A percentile compares a stretch with the other conserved stretches of the same genome.
Evolutionary conservation across 2,797 vertebrate species (phyloP).

Genomic region (Pampus argenteus): DNA sequence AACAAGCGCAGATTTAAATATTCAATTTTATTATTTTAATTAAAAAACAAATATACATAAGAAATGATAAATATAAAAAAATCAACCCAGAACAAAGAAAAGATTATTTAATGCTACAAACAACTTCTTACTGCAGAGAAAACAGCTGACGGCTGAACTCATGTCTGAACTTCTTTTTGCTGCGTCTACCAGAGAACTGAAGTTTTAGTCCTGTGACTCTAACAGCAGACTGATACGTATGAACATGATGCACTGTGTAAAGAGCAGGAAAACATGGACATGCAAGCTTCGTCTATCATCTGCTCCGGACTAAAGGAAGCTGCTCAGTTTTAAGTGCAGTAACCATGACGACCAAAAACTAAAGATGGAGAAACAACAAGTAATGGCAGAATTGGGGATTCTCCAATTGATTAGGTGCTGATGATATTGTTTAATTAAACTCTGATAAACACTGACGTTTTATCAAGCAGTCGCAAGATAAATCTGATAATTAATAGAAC

Average conservation of each 20-base stretch:
- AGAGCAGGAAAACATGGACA: constrained; percentile 53
- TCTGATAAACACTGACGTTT: background rate
- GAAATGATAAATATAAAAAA: constrained; percentile 89
- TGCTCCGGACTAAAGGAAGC: constrained; percentile 17
- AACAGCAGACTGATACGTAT: constrained; percentile 58
- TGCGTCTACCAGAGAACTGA: constrained; percentile 3
- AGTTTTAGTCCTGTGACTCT: constrained; percentile 67
- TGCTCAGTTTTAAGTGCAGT: background rate
- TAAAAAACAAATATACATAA: constrained; percentile 85
- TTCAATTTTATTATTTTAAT: constrained; percentile 85
- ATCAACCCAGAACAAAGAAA: constrained; percentile 75
- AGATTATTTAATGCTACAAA: constrained; percentile 82
- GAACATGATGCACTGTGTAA: constrained; percentile 62
- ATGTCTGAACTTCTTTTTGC: constrained; percentile 23
- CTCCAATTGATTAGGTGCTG: background rate
- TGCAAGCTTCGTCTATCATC: constrained; percentile 58
- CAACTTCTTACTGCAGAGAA: constrained; percentile 77
- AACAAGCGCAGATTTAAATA: constrained; percentile 50
- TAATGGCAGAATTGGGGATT: background rate
- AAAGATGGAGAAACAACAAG: background rate
- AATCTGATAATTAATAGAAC: too few species aligned
- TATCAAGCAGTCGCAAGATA: too few species aligned
- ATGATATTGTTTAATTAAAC: background rate
- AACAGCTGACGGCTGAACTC: constrained; percentile 71
- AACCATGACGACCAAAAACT: background rate